phyloP scores from a whole-genome alignment of 2,888 invertebrate genomes.

The Athalia rosae region DNA sequence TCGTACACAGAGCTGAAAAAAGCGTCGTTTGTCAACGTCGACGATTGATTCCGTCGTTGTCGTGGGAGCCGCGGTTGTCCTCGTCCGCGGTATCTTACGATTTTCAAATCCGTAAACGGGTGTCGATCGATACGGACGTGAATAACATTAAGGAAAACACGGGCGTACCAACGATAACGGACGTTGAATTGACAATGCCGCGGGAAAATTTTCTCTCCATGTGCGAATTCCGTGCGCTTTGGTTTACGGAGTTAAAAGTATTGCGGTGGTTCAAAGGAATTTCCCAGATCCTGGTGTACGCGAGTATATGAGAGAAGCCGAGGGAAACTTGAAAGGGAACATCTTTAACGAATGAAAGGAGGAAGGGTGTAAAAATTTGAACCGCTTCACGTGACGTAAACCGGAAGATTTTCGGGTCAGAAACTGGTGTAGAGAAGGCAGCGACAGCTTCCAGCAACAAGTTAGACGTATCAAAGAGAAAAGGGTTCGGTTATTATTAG shows the following conservation, averaged over 20 bases:
- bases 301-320: neutral
- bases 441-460: constrained; percentile 2
- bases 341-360: constrained; percentile 3
- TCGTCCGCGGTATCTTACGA: neutral
- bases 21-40: constrained; percentile 2
- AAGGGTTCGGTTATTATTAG: no score
- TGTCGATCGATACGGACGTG: no score
- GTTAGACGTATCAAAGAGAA: neutral
- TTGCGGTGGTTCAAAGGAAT: constrained; percentile 30
- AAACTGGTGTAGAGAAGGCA: constrained; percentile 2
- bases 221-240: neutral
- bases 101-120: neutral
- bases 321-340: neutral
- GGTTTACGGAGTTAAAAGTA: neutral
- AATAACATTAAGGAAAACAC: no score
- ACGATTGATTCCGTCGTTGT: neutral
- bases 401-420: neutral
- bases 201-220: neutral
- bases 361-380: constrained; percentile 2
- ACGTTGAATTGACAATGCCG: neutral
- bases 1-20: neutral
- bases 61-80: neutral
- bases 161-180: no score
- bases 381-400: neutral
- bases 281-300: neutral